phyloP scores from a whole-genome alignment of 2,113 vertebrate species.

The Isurus oxyrinchus region DNA sequence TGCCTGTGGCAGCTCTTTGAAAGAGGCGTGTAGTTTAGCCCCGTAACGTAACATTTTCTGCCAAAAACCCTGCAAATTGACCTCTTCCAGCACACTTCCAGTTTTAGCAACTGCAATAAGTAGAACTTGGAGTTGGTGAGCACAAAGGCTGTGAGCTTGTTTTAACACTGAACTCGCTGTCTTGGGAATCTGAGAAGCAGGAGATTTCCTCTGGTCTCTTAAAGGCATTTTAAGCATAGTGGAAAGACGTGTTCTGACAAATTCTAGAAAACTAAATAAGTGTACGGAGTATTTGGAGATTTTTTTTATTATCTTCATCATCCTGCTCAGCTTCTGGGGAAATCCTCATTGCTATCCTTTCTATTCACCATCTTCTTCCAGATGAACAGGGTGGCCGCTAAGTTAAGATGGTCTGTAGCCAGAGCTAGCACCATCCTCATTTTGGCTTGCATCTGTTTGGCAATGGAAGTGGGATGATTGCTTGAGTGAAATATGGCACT shows the following conservation, averaged over 20 bases:
- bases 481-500: not conserved
- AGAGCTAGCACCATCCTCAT: not conserved
- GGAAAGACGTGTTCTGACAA: not conserved
- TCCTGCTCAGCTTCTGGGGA: not conserved
- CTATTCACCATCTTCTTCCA: not conserved
- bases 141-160: too few species aligned
- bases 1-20: too few species aligned
- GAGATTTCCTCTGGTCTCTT: not conserved
- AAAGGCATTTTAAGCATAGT: not conserved
- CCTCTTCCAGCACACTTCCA: too few species aligned
- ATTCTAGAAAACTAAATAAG: not conserved
- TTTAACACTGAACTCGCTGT: too few species aligned
- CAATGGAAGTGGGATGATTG: not conserved
- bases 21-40: too few species aligned
- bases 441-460: not conserved
- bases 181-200: too few species aligned
- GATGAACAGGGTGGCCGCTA: not conserved
- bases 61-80: too few species aligned
- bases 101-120: too few species aligned
- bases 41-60: too few species aligned
- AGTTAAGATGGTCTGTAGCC: not conserved
- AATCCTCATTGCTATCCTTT: not conserved
- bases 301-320: too few species aligned
- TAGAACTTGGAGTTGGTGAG: too few species aligned
- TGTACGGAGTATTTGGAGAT: not conserved